A percentile compares a stretch with the other conserved stretches of the same genome.
Conservation (phyloP, 1,140 invertebrate genomes). For the Aporrectodea caliginosa region DNA sequence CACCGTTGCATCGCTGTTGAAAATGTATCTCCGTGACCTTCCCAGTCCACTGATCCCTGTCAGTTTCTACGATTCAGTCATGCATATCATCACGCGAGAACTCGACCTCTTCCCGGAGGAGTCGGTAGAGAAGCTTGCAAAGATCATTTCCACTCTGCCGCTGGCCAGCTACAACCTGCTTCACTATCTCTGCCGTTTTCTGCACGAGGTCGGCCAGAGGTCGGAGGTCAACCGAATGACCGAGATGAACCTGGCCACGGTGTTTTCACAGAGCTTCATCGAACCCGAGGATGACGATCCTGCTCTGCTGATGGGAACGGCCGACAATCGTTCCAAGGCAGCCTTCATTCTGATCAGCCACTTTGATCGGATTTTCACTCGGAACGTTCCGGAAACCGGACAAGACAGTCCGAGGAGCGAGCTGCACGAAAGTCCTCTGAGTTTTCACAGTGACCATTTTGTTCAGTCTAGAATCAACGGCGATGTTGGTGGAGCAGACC, state of each 20-base stretch:
- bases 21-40: slow-evolving; percentile 50
- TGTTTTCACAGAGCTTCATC: slow-evolving; percentile 52
- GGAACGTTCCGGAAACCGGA: background rate
- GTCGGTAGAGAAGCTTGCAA: slow-evolving; percentile 27
- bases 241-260: slow-evolving; percentile 43
- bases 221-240: slow-evolving; percentile 48
- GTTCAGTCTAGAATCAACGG: background rate
- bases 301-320: slow-evolving; percentile 44
- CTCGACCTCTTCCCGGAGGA: slow-evolving; percentile 31
- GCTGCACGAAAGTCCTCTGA: background rate
- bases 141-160: slow-evolving; percentile 41
- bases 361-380: slow-evolving; percentile 10
- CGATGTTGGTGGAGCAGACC: background rate
- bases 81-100: slow-evolving; percentile 45
- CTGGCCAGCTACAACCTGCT: slow-evolving; percentile 46
- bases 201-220: slow-evolving; percentile 39
- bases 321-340: slow-evolving; percentile 16
- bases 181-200: slow-evolving; percentile 48
- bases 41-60: slow-evolving; percentile 52
- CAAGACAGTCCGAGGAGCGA: background rate
- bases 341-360: slow-evolving; percentile 7
- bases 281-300: slow-evolving; percentile 47
- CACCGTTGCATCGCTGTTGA: slow-evolving; percentile 51
- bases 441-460: background rate
- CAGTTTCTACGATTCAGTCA: slow-evolving; percentile 45